Conservation (phyloP, 1,140 invertebrate genomes). For the Limonius californicus region DNA sequence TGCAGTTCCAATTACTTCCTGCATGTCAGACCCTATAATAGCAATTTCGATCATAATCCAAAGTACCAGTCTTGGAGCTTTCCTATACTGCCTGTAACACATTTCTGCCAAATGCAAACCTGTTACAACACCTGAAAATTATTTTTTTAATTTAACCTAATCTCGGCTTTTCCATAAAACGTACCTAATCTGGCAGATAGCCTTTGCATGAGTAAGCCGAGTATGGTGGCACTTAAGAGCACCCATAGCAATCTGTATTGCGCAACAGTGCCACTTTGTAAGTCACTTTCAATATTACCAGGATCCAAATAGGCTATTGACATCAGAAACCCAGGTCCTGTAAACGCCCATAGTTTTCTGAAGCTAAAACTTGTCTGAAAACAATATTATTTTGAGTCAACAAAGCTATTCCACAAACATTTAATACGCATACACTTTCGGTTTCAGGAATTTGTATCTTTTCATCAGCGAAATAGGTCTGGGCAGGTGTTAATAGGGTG, state of each 20-base stretch:
- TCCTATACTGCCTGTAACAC: slow-evolving; percentile 77
- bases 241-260: slow-evolving; percentile 85
- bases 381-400: no score
- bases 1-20: slow-evolving; percentile 89
- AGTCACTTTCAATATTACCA: slow-evolving; percentile 91
- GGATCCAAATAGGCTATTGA: slow-evolving; percentile 93
- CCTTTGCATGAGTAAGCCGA: slow-evolving; percentile 86
- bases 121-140: slow-evolving; percentile 40
- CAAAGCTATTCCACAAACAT: no score
- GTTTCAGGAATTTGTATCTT: slow-evolving; percentile 58
- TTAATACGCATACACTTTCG: slow-evolving; percentile 30
- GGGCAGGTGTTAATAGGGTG: slow-evolving; percentile 33
- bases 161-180: no score
- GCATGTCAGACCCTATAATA: slow-evolving; percentile 93
- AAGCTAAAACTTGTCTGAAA: slow-evolving; percentile 71
- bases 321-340: slow-evolving; percentile 91
- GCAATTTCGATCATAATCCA: slow-evolving; percentile 96
- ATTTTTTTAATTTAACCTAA: no score
- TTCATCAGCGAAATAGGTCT: slow-evolving; percentile 63
- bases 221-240: slow-evolving; percentile 76
- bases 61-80: slow-evolving; percentile 71
- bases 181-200: slow-evolving; percentile 75
- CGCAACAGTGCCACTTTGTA: slow-evolving; percentile 78
- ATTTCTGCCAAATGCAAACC: slow-evolving; percentile 82
- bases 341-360: slow-evolving; percentile 89